These are phyloP conservation scores for Xestoiulus laeticollis DNA, from an alignment of 2,888 invertebrate genomes.

Conservation along the genomic window DNA sequence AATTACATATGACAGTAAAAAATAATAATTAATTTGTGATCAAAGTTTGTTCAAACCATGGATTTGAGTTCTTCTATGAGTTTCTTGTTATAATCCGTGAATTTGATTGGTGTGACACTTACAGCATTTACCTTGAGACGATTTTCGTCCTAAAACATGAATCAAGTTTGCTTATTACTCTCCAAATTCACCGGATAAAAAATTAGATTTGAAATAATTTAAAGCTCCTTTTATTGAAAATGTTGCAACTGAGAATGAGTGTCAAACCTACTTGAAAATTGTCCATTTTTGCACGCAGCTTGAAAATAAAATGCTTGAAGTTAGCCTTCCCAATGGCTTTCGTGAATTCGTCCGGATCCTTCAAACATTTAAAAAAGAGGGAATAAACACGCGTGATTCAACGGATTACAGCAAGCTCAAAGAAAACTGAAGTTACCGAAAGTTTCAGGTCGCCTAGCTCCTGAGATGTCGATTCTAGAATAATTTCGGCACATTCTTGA, in stretches of 20 bases:
- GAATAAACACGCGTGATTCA: too few relatives aligned
- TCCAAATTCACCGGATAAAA: too few relatives aligned
- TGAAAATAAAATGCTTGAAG: constrained; percentile 74
- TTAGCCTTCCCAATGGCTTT: constrained; percentile 80
- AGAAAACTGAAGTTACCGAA: background rate
- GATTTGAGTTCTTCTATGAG: constrained; percentile 75
- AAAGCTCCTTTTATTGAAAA: too few relatives aligned
- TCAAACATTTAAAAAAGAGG: background rate
- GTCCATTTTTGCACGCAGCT: constrained; percentile 88
- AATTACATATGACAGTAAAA: background rate
- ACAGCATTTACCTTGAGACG: constrained; percentile 80
- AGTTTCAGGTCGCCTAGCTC: background rate
- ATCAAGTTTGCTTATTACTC: too few relatives aligned
- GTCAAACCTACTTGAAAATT: constrained; percentile 83
- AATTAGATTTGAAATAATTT: too few relatives aligned
- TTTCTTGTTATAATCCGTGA: constrained; percentile 77
- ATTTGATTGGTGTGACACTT: constrained; percentile 76
- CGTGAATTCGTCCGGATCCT: background rate
- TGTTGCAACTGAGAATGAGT: too few relatives aligned
- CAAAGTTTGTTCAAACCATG: background rate
- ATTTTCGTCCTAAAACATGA: constrained; percentile 75
- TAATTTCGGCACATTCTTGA: constrained; percentile 80
- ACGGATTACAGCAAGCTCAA: background rate
- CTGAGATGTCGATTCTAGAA: constrained; percentile 71
- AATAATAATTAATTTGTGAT: background rate